phyloP scores from a whole-genome alignment of 2,888 invertebrate genomes.

The Mamestra brassicae region DNA sequence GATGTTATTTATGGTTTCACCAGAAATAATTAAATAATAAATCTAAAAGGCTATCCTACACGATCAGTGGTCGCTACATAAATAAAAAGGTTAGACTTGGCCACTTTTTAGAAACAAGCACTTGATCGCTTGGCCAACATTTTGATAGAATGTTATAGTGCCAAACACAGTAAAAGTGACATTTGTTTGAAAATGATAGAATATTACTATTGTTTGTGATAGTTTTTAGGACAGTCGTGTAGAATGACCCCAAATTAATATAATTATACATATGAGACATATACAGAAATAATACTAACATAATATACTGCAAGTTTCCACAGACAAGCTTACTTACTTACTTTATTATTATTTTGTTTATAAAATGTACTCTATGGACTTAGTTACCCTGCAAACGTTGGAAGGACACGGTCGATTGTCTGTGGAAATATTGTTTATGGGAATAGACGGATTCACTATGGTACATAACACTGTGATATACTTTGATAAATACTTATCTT shows the following conservation, averaged over 20 bases:
- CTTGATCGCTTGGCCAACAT: neutral
- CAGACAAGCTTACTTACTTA: conserved; percentile 73
- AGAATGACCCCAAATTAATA: conserved; percentile 36
- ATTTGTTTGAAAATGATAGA: neutral
- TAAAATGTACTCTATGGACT: conserved; percentile 77
- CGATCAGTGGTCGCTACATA: neutral
- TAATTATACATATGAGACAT: conserved; percentile 38
- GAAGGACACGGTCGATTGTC: conserved; percentile 71
- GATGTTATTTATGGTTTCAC: conserved; percentile 9
- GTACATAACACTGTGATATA: neutral
- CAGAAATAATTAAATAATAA: conserved; percentile 2
- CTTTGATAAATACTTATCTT: conserved; percentile 2
- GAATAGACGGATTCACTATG: conserved; percentile 55
- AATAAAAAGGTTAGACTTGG: neutral
- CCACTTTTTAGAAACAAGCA: neutral
- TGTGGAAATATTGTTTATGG: conserved; percentile 68
- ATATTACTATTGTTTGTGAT: neutral
- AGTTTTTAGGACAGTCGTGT: conserved; percentile 4
- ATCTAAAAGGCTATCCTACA: conserved; percentile 19
- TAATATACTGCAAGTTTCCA: conserved; percentile 67
- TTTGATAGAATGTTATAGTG: neutral
- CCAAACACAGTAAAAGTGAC: too few species aligned
- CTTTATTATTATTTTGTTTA: conserved; percentile 70
- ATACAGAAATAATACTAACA: conserved; percentile 48
- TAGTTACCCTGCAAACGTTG: conserved; percentile 79